These are phyloP conservation scores for Macaca mulatta DNA, from an alignment of 2,113 vertebrate genomes.

Conservation along the genomic window DNA sequence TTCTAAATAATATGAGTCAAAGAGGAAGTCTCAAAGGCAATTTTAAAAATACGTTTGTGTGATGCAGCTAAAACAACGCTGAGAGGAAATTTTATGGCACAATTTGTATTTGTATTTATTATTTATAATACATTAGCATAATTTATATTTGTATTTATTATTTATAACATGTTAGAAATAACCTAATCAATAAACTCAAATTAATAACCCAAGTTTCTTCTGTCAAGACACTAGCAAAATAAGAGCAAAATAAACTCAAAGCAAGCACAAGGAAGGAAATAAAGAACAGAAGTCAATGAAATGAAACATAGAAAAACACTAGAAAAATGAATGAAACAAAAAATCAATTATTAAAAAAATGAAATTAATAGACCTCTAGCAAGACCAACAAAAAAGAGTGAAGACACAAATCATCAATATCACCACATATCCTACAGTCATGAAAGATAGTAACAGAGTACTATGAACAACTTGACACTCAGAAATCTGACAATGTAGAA, in stretches of 20 bases:
- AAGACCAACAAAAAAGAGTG: neutral
- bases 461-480: neutral
- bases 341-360: neutral
- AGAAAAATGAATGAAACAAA: neutral
- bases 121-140: neutral
- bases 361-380: neutral
- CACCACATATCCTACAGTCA: neutral
- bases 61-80: neutral
- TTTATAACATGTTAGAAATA: neutral
- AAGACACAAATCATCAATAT: neutral
- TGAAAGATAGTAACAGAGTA: neutral
- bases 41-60: neutral
- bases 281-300: neutral
- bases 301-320: neutral
- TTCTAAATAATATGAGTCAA: neutral
- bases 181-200: neutral
- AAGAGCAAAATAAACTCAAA: neutral
- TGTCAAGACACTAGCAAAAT: neutral
- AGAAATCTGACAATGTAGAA: neutral
- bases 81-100: neutral
- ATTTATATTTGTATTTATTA: neutral
- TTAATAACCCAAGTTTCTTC: neutral
- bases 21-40: neutral
- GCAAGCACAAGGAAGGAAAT: neutral
- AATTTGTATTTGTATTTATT: neutral